Base-by-base conservation (phyloP, 2,113 vertebrate species). In the Synchiropus splendidus region DNA sequence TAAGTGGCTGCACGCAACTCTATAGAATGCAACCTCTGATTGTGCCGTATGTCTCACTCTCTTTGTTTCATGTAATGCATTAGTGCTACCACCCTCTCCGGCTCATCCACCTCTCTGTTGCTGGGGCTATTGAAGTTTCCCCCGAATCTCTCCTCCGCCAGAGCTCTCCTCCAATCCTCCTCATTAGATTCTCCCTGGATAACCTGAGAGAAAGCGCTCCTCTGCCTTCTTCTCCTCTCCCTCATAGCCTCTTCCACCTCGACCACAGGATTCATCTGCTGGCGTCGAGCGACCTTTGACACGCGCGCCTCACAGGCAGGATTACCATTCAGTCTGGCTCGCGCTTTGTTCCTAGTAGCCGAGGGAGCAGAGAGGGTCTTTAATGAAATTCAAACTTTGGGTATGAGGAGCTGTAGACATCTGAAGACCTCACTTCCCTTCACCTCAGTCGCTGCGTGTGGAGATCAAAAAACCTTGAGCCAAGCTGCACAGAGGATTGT, bases 341-440 rank as follows among this genome's bases (percentile, higher is more conserved):
- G 35, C 18, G 66, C 71, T 82, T 84, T 83, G 74, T 83, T 84
- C 81, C 61, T 42, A 36, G 61, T 59, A 70, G 70, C 70, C 32
- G 54, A 63, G 67, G 77, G 70, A 75, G 74, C 74, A 58, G 61
- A 79, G 52, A 72, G 69, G 63, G 53, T 60, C 77, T 77, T 74
- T 82, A 78, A 80, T 81, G 77, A 82, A 80, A 84, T 78, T 81
- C 79, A 76, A 81, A 83, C 76, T 81, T 79, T 79, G 67, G 74
- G 64, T 59, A 70, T 70, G 70, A 74, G 69, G 61, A 79, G 66
- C 67, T 59, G 64, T 54, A 74, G 72, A 80, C 70, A 78, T 75
- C 67, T 74, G 59, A 72, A 50, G 73, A 82, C 70, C 70, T 70
- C 35, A 63, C 62, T 75, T 73, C 64, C 59, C 55, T 58, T 79